These are phyloP conservation scores for Zaprionus davidi DNA, from an alignment of 1,140 invertebrate genomes.

Conservation along the genomic window DNA sequence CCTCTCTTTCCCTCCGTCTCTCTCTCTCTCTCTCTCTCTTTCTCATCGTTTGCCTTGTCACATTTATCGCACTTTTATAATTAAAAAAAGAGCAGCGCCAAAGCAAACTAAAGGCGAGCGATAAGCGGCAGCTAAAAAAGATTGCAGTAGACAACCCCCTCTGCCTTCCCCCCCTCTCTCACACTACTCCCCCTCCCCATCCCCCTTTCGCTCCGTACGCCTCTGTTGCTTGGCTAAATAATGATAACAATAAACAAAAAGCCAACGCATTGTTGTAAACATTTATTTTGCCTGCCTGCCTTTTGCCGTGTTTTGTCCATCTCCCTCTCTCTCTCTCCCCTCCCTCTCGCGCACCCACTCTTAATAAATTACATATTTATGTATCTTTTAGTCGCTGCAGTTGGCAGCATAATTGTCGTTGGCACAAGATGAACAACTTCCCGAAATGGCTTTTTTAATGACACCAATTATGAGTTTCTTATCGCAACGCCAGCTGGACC, in stretches of 20 bases:
- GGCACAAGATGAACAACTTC: slow-evolving; percentile 76
- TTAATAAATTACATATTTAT: slow-evolving; percentile 82
- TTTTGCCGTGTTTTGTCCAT: slow-evolving; percentile 9
- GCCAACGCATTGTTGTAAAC: slow-evolving; percentile 63
- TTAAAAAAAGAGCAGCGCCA: slow-evolving; percentile 57
- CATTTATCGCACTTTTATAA: slow-evolving; percentile 82
- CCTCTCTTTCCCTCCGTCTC: slow-evolving; percentile 6
- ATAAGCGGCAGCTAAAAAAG: slow-evolving; percentile 44
- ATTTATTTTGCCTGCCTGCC: slow-evolving; percentile 40
- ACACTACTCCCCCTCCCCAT: no score
- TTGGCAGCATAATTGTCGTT: slow-evolving; percentile 69
- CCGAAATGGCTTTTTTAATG: slow-evolving; percentile 81
- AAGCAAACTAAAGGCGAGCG: slow-evolving; percentile 26
- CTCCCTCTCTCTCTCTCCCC: not conserved
- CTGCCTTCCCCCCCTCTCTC: not conserved
- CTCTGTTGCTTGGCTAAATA: slow-evolving; percentile 76
- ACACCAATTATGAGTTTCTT: slow-evolving; percentile 82
- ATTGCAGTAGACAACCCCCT: slow-evolving; percentile 21
- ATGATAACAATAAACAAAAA: slow-evolving; percentile 80
- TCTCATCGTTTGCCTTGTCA: slow-evolving; percentile 61
- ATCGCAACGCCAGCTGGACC: slow-evolving; percentile 66
- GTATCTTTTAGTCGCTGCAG: slow-evolving; percentile 49
- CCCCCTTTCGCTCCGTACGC: slow-evolving; percentile 5
- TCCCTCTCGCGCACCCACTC: slow-evolving; percentile 3
- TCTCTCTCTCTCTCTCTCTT: slow-evolving; percentile 19